Evolutionary conservation across 2,888 invertebrate species (phyloP), one percentile per base, ranked within the genome.

Genomic region (Diplolepis rosae): DNA sequence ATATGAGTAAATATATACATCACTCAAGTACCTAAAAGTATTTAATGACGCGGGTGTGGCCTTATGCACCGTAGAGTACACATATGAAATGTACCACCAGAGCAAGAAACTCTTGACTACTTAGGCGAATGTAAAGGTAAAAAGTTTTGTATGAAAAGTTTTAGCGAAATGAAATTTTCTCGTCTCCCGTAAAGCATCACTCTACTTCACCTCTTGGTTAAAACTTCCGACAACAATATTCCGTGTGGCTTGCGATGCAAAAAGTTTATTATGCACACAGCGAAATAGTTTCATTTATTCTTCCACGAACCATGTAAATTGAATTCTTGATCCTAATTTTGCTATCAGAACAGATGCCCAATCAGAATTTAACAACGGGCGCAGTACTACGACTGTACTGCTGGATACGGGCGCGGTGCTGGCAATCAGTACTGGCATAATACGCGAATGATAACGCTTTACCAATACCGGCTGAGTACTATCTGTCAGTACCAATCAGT

Each of bases 161-260:
- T 68, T 42, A 50, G 72, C 72, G 66, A 76, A 77, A 79, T 79
- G 76, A 79, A 79, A 77, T 77, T 79, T 77, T 74, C 68, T 65
- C 68, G 71, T 69, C 70, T 39, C 22, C 15, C 39, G 61, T 32
- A 69, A 75, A 72, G 32, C 73, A 69, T 73, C 70, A 11, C 54
- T 54, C 7, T 45, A 32, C 56, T 35, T 54, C 18, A 39, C 65
- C 39, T 42, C 28, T 42, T 30, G 67, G 27, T 48, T n/a, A 61
- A 61, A 61, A 61, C 22, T 66, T 42, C 28, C 51, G 45, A 27
- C 51, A 67, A 52, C 22, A 51, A 48, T 39, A 67, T 27, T 42
- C 27, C 11, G 9, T 15, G 28, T 51, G 7, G 28, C 27, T 28
- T 11, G 27, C 35, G 39, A 27, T 39, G 11, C 15, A n/a, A 52